These are phyloP conservation scores for Cenopis cana DNA, from an alignment of 2,888 invertebrate species.

Conservation along the genomic window DNA sequence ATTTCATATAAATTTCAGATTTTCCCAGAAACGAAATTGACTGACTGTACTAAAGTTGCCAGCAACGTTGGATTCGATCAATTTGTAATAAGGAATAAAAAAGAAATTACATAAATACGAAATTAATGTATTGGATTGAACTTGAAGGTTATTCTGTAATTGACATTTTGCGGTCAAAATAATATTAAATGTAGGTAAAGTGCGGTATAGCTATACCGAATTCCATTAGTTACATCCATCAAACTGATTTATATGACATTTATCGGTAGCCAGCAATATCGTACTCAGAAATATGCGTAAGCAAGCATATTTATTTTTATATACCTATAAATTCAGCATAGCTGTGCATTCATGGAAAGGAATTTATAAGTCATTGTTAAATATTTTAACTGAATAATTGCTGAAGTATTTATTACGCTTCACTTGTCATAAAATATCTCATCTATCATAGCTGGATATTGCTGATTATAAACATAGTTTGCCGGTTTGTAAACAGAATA, in stretches of 20 bases:
- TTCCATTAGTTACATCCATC: not conserved
- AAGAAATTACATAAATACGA: too few relatives aligned
- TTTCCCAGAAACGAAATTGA: too few relatives aligned
- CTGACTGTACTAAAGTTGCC: too few relatives aligned
- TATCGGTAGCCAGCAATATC: not conserved
- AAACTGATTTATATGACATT: not conserved
- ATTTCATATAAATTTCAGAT: too few relatives aligned
- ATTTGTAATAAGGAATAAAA: too few relatives aligned
- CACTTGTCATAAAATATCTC: slow-evolving; percentile 10
- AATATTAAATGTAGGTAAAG: too few relatives aligned
- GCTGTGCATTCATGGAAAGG: not conserved
- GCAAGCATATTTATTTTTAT: not conserved
- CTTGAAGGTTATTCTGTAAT: too few relatives aligned
- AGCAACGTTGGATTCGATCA: too few relatives aligned
- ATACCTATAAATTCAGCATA: not conserved
- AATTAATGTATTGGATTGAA: too few relatives aligned
- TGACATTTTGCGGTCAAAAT: too few relatives aligned
- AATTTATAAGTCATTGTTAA: slow-evolving; percentile 3
- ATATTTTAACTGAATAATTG: not conserved
- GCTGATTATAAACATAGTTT: not conserved
- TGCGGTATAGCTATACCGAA: not conserved
- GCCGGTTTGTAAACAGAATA: slow-evolving; percentile 30
- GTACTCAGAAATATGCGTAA: not conserved
- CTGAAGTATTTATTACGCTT: not conserved
- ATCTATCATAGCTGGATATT: slow-evolving; percentile 8